Base-by-base conservation (phyloP, 2,797 vertebrate species). In the Leucoraja ocellata region DNA sequence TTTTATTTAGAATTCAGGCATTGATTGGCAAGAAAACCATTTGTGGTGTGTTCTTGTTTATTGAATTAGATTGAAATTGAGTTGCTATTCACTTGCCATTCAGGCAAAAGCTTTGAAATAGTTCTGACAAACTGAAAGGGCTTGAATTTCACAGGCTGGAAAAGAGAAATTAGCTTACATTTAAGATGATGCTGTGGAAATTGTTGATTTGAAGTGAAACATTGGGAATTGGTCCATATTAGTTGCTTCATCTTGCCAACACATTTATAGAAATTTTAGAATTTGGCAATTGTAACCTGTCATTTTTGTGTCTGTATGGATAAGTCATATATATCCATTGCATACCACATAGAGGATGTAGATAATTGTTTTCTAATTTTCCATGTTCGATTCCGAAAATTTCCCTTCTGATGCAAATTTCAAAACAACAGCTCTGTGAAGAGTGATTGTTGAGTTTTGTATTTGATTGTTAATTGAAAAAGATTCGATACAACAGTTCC, bases 181-280 rank as follows among this genome's bases (percentile, higher is more conserved):
- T 23, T 4, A 88, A 36, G 14, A 18, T 68, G 21, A 65, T 65
- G n/a, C 28, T 36, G 32, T 32, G 5, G 61, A 21, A 36, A 36
- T 32, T 1, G n/a, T 88, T 88, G 68, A 68, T 88, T 88, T 9
- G 16, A 32, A 32, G 36, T 68, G 9, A n/a, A 23, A 32, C 71
- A 74, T 8, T 32, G 0, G 63, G 16, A 18, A 16, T 65, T 6
- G 28, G 14, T 74, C 21, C 21, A 74, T 88, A 32, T 68, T 14
- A 32, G 83, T 2, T 63, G 13, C 11, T 32, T 88, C 10, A 63
- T 86, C 84, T 88, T 88, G 84, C 23, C 46, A 91, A 91, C 46
- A 76, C 73, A 92, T 92, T 92, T 76, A 92, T 46, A 92, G 23
- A 7, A 92, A 76, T 23, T 74, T 14, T 76, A 92, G 90, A 11